Base-by-base conservation (phyloP, 2,888 invertebrate species). In the Stenotaenia linearis region DNA sequence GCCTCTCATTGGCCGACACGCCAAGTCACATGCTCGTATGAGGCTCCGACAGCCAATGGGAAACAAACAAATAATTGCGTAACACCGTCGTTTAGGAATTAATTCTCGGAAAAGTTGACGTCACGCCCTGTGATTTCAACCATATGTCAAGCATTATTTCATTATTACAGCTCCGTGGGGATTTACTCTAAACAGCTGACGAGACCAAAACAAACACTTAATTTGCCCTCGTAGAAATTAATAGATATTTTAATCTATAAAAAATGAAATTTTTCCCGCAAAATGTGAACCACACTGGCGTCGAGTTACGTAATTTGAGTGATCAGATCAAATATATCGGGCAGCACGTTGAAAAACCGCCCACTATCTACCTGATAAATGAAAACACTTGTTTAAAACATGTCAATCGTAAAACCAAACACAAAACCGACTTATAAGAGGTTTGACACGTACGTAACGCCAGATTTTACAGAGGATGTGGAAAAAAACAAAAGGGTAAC, bases 401-500 rank as follows among this genome's bases (percentile, higher is more conserved):
- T 56, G 56, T 18, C 56, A 56, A 56, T 56, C 10, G 56, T 56
- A 56, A 56, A 56, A 56, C 18, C 56, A 23, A 0, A 23, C 23
- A 75, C 32, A 15, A 75, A 75, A 35, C 75, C 75, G n/a, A 75
- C 75, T 3, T 75, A 75, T n/a, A 75, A 35, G 28, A 21, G 75
- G 25, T 75, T 75, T 75, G 75, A 75, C 25, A 75, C 75, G 23
- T 75, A 75, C 28, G 25, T 75, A 15, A 75, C 35, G 2, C 75
- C 75, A 28, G 75, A 75, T 32, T 30, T 75, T 5, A 35, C 23
- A 5, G 56, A 56, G 10, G 56, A 56, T 23, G 2, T 18, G 9
- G 56, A 56, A 56, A 56, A 56, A 40, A 40, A 40, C 40, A 40
- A 40, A 21, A 18, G 56, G 56, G 56, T 56, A 56, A 56, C 18